Base-by-base conservation (phyloP, 2,888 invertebrate genomes). In the Phyto melanocephala region DNA sequence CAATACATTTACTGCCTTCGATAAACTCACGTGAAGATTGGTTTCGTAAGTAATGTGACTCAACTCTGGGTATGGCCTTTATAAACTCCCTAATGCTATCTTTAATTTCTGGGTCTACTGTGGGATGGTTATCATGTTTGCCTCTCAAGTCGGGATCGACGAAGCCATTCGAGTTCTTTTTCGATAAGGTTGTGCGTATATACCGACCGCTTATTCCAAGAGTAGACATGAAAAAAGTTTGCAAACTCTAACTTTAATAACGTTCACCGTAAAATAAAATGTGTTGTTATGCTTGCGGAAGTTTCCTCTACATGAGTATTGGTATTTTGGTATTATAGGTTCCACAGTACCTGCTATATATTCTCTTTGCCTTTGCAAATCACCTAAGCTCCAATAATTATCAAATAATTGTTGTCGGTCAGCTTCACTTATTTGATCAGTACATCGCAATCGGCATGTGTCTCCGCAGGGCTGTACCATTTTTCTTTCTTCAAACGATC, bases 1-100 rank as follows among this genome's bases (percentile, higher is more conserved):
- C n/a, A n/a, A 88, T 81, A 72, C 77, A 87, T 87, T 86, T 87
- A 63, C 83, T 75, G 42, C 86, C 86, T 45, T 85, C 87, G 68
- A 62, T 72, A 50, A 72, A 37, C 37, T 75, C 72, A n/a, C 83
- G 80, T 45, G 83, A 82, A 56, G 85, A 87, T 77, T 86, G n/a
- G n/a, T n/a, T n/a, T n/a, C n/a, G n/a, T n/a, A n/a, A n/a, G n/a
- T n/a, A n/a, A n/a, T n/a, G n/a, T n/a, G n/a, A n/a, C n/a, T 87
- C 86, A 50, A 88, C 76, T 78, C 84, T 77, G 24, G 86, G 84
- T 84, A 87, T 85, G 15, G 84, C 80, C 72, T 85, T 68, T 58
- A 86, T 85, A 72, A 86, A 85, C 60, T 80, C 75, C 74, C 52
- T 84, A 35, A 85, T 76, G 63, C 78, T 79, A 63, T 68, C 74